Conservation (phyloP, 2,797 vertebrate species). For the Cynodonichthys magdalenae region DNA sequence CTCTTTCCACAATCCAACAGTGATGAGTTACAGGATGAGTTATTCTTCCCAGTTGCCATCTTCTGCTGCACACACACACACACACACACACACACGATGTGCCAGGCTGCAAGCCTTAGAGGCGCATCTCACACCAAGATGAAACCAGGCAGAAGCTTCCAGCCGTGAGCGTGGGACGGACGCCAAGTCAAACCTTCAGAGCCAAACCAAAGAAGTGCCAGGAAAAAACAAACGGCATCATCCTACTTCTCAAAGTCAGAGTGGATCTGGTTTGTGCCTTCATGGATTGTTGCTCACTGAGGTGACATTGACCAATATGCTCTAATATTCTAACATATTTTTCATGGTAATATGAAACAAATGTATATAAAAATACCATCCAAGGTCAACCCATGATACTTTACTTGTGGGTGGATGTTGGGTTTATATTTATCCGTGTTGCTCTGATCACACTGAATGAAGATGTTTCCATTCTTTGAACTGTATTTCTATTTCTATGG, state of each 20-base stretch:
- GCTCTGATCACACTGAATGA: too few species aligned
- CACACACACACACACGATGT: slow-evolving; percentile 24
- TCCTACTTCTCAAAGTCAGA: slow-evolving; percentile 26
- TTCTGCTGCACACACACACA: slow-evolving; percentile 21
- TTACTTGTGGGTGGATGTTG: slow-evolving; percentile 19
- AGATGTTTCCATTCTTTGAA: too few species aligned
- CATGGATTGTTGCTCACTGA: slow-evolving; percentile 13
- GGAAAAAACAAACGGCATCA: slow-evolving; percentile 56
- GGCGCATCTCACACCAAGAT: slow-evolving; percentile 53
- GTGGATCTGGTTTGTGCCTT: slow-evolving; percentile 24
- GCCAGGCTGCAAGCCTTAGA: slow-evolving; percentile 62
- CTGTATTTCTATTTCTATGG: too few species aligned
- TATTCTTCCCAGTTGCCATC: slow-evolving; percentile 65
- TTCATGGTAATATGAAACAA: slow-evolving; percentile 47
- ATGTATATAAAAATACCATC: slow-evolving; percentile 43
- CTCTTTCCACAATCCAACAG: slow-evolving; percentile 35
- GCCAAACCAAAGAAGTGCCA: slow-evolving; percentile 35
- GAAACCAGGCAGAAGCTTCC: slow-evolving; percentile 56
- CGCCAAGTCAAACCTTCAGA: slow-evolving; percentile 44
- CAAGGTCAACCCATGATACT: slow-evolving; percentile 20
- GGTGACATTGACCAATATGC: slow-evolving; percentile 27
- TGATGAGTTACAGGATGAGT: slow-evolving; percentile 61
- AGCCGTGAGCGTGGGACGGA: slow-evolving; percentile 36
- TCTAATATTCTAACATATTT: slow-evolving; percentile 11
- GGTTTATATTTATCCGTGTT: too few species aligned